Base-by-base conservation (phyloP, 2,797 vertebrate genomes). In the Craterocephalus amniculus region DNA sequence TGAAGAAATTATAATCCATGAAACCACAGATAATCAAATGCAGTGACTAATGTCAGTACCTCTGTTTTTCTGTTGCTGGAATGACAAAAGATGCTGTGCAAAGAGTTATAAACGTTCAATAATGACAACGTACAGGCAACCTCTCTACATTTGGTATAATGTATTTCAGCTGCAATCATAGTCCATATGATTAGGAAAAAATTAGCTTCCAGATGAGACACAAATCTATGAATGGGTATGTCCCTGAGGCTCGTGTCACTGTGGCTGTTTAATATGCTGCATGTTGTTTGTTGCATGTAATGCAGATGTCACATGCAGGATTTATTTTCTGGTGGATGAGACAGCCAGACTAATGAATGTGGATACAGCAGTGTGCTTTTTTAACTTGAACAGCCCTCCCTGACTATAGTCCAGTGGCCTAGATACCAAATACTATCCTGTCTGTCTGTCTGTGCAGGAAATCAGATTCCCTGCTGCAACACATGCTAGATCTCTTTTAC, bases 231-330 rank as follows among this genome's bases (percentile, higher is more conserved):
- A 84, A 70, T 51, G 70, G 34, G 13, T 61, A 57, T 56, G 52
- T 55, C 45, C 63, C 43, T 73, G 62, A 60, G 63, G 72, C 48
- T 75, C 60, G 59, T 66, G 58, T 78, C 70, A 74, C 49, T 22
- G 52, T 6, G 18, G 51, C 63, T 36, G 62, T 59, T 36, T 61
- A 45, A 64, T 51, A 36, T 62, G 63, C 18, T 66, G 61, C 68
- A n/a, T 75, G 79, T 60, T 54, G 72, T 71, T 68, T 78, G 20
- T 62, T 79, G 76, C 83, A 76, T 87, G 77, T 87, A 80, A 87
- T 87, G 88, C 91, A 87, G 89, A 88, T 93, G 85, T 89, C 81
- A 82, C n/a, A 26, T 10, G 68, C 76, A 87, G 88, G 88, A 62
- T 87, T 88, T 85, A 78, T 88, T 61, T 86, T 76, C 80, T 78